These are phyloP conservation scores for Notiomystis cincta DNA, from an alignment of 2,113 vertebrate species.

Conservation along the genomic window DNA sequence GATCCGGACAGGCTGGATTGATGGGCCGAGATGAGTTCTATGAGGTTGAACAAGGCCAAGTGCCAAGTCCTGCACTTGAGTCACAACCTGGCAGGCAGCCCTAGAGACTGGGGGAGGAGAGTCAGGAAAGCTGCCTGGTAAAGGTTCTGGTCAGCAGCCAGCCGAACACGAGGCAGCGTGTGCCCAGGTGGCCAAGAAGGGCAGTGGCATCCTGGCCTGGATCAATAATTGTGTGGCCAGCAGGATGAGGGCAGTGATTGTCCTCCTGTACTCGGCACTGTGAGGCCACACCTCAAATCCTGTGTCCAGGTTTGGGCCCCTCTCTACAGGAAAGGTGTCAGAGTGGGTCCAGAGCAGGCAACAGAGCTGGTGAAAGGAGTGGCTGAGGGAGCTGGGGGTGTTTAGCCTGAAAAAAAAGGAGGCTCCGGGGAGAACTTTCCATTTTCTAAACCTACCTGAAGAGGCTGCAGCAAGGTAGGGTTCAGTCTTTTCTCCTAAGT, in stretches of 20 bases:
- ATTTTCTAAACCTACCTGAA: neutral
- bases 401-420: neutral
- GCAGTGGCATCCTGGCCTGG: neutral
- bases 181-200: neutral
- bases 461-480: neutral
- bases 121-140: neutral
- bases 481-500: neutral
- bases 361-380: neutral
- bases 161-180: neutral
- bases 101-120: neutral
- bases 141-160: neutral
- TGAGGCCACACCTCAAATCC: fast-evolving
- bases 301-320: neutral
- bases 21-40: fast-evolving
- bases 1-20: neutral
- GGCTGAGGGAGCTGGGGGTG: neutral
- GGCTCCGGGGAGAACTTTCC: neutral
- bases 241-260: neutral
- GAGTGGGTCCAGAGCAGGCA: neutral
- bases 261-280: neutral
- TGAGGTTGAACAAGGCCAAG: neutral
- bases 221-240: neutral
- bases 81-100: neutral
- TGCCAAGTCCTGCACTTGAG: neutral
- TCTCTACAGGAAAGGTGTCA: neutral